Evolutionary conservation across 2,113 vertebrate genomes (phyloP).

Genomic region (Sphyrna mokarran): DNA sequence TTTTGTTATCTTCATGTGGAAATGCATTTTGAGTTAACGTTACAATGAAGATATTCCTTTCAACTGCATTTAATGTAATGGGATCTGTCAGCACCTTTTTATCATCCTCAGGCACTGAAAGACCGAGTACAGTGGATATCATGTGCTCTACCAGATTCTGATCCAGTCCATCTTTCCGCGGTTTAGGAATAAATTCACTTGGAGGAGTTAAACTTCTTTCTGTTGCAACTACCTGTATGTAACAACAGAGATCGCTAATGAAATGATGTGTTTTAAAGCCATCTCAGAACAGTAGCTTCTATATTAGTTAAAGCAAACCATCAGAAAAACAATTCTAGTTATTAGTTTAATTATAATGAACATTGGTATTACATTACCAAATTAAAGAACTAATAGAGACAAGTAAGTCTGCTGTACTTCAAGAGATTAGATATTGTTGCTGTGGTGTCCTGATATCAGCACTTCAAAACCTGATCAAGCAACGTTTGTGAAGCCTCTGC

Average conservation of each 20-base stretch:
- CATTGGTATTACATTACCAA: neutral
- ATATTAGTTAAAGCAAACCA: neutral
- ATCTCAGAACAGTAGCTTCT: neutral
- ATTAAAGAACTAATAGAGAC: neutral
- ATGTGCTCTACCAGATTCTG: slow-evolving; percentile 58
- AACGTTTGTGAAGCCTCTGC: neutral
- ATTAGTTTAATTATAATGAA: neutral
- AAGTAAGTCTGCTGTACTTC: neutral
- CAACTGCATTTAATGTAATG: neutral
- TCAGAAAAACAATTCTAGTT: neutral
- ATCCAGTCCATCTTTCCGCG: slow-evolving; percentile 51
- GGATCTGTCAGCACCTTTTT: slow-evolving; percentile 55
- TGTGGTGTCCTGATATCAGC: neutral
- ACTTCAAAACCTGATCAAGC: neutral
- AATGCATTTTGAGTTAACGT: neutral
- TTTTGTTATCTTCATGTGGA: neutral
- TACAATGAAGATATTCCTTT: neutral
- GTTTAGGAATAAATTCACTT: slow-evolving; percentile 40
- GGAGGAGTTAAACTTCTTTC: slow-evolving; percentile 52
- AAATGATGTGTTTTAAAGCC: neutral
- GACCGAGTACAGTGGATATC: slow-evolving; percentile 60
- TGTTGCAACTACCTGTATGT: slow-evolving; percentile 65
- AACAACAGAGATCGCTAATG: neutral
- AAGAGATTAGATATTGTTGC: neutral
- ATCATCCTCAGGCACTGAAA: slow-evolving; percentile 55